Evolutionary conservation across 2,797 vertebrate species (phyloP).

Genomic region (Chelon auratus): DNA sequence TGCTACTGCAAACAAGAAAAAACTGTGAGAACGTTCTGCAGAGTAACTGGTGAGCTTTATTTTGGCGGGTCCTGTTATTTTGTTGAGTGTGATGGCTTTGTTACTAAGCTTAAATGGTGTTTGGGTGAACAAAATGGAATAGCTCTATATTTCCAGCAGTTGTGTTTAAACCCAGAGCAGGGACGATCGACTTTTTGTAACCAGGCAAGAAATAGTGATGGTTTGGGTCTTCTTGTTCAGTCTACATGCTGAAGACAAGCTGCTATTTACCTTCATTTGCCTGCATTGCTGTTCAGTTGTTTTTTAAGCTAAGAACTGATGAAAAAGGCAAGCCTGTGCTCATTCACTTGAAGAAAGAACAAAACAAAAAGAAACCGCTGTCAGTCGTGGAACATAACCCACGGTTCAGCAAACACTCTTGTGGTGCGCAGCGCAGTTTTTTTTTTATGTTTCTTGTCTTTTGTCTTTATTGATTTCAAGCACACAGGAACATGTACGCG

Average conservation of each 20-base stretch:
- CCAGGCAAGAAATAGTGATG: neutral
- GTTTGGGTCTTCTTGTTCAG: too few species aligned
- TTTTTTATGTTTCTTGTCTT: neutral
- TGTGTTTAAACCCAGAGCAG: neutral
- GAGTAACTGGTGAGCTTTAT: neutral
- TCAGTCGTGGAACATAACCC: neutral
- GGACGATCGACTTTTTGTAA: neutral
- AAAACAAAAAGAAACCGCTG: neutral
- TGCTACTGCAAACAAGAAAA: constrained; percentile 15
- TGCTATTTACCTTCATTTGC: too few species aligned
- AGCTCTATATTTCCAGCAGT: neutral
- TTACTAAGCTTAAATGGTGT: neutral
- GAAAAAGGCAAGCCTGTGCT: too few species aligned
- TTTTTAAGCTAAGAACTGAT: too few species aligned
- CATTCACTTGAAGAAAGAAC: too few species aligned
- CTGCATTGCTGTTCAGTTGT: too few species aligned
- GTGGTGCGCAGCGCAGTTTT: neutral
- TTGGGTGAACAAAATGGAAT: constrained; percentile 8
- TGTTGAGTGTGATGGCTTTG: constrained; percentile 20
- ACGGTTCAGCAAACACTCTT: too few species aligned
- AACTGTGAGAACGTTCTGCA: neutral
- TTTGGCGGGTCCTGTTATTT: constrained; percentile 27
- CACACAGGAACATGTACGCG: too few species aligned
- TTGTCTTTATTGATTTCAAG: neutral
- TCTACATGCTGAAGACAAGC: too few species aligned